Evolutionary conservation across 2,888 invertebrate genomes (phyloP).

Genomic region (Drosophila dives): DNA sequence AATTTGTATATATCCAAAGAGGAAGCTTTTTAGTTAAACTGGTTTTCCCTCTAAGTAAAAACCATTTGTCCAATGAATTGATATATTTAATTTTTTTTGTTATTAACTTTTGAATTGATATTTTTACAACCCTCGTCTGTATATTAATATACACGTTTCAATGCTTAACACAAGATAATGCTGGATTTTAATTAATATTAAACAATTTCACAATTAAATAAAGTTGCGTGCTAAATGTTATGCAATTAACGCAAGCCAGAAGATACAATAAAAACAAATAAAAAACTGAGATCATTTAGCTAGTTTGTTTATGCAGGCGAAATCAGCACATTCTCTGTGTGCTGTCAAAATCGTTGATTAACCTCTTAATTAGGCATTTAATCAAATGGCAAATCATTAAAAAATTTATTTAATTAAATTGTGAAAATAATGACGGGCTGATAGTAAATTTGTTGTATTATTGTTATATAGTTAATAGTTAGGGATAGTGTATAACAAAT

Average conservation of each 20-base stretch:
- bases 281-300: constrained; percentile 13
- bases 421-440: neutral
- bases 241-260: constrained; percentile 60
- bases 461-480: neutral
- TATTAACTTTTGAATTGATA: neutral
- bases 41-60: neutral
- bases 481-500: neutral
- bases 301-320: neutral
- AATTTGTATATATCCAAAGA: neutral
- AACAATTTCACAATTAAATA: constrained; percentile 52
- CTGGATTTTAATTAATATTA: constrained; percentile 56
- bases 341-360: neutral
- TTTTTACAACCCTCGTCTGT: constrained; percentile 1
- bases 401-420: neutral
- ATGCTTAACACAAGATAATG: constrained; percentile 20
- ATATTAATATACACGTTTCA: constrained; percentile 18
- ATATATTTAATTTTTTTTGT: neutral
- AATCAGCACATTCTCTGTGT: neutral
- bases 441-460: neutral
- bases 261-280: constrained; percentile 20
- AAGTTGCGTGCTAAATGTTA: constrained; percentile 67
- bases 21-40: neutral
- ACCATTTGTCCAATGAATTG: neutral
- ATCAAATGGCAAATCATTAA: neutral
- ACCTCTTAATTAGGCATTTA: neutral